Evolutionary conservation across 2,888 invertebrate genomes (phyloP).

Genomic region (Dysmachus trigonus): DNA sequence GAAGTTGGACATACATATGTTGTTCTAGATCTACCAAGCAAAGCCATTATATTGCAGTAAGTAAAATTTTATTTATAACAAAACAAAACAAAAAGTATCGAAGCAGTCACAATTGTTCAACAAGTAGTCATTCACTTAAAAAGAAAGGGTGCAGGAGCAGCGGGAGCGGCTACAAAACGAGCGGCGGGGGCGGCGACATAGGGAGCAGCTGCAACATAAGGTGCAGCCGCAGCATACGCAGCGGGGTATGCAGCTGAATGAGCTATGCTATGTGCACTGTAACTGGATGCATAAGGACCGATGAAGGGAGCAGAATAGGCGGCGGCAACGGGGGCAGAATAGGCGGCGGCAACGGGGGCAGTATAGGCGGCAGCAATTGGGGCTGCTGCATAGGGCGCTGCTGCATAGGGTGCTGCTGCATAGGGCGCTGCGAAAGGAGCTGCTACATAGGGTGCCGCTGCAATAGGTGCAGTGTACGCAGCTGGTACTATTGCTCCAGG

Average conservation of each 20-base stretch:
- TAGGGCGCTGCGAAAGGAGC: slow-evolving; percentile 57
- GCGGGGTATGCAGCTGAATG: background rate
- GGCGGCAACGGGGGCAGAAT: background rate
- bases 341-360: slow-evolving; percentile 2
- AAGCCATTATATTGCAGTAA: background rate
- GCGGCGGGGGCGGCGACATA: background rate
- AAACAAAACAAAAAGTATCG: background rate
- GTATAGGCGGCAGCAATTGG: slow-evolving; percentile 54
- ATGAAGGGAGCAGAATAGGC: slow-evolving; percentile 9
- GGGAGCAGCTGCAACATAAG: background rate
- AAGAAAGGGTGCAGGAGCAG: slow-evolving; percentile 23
- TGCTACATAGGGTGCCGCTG: background rate
- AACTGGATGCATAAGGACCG: slow-evolving; percentile 35
- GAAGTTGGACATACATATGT: too few species aligned
- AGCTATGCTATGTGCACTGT: slow-evolving; percentile 45
- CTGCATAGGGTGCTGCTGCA: background rate
- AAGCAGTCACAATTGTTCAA: background rate
- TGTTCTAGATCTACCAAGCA: too few species aligned
- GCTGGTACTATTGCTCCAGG: slow-evolving; percentile 22
- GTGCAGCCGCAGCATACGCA: slow-evolving; percentile 1
- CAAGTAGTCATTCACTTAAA: background rate
- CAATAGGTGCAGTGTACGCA: background rate
- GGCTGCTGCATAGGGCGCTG: background rate
- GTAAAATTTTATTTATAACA: background rate
- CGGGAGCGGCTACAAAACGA: slow-evolving; percentile 19